Conservation (phyloP, 1,140 invertebrate genomes). For the Drosophila jambulina region DNA sequence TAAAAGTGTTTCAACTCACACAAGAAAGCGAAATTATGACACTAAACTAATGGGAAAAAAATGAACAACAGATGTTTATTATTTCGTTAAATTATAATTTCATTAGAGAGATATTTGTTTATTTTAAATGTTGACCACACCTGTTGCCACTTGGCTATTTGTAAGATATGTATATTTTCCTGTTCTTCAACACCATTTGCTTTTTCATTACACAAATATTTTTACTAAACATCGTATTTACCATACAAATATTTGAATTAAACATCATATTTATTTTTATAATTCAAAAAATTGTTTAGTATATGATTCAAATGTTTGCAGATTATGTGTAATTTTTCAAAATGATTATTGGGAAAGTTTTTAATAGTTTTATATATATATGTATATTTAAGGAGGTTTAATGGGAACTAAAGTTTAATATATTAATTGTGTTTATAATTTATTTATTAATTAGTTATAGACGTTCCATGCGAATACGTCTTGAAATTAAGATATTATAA, state of each 20-base stretch:
- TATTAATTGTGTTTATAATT: not conserved
- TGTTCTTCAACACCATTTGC: not conserved
- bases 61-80: not conserved
- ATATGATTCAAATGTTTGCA: not conserved
- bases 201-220: not conserved
- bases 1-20: conserved; percentile 3
- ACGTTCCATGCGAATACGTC: too few relatives aligned
- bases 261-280: not conserved
- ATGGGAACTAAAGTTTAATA: not conserved
- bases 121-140: not conserved
- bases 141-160: not conserved
- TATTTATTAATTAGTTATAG: not conserved
- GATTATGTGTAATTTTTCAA: rapidly evolving
- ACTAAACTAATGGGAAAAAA: not conserved
- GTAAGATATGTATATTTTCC: not conserved
- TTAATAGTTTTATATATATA: not conserved
- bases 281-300: not conserved
- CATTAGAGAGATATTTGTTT: not conserved
- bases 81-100: not conserved
- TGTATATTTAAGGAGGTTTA: not conserved
- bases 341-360: not conserved
- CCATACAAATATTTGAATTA: not conserved
- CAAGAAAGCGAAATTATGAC: not conserved
- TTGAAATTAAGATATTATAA: too few relatives aligned
- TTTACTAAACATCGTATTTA: not conserved